A percentile compares a stretch with the other conserved stretches of the same genome.
phyloP scores from a whole-genome alignment of 1,140 invertebrate genomes.

The Metaphire vulgaris region DNA sequence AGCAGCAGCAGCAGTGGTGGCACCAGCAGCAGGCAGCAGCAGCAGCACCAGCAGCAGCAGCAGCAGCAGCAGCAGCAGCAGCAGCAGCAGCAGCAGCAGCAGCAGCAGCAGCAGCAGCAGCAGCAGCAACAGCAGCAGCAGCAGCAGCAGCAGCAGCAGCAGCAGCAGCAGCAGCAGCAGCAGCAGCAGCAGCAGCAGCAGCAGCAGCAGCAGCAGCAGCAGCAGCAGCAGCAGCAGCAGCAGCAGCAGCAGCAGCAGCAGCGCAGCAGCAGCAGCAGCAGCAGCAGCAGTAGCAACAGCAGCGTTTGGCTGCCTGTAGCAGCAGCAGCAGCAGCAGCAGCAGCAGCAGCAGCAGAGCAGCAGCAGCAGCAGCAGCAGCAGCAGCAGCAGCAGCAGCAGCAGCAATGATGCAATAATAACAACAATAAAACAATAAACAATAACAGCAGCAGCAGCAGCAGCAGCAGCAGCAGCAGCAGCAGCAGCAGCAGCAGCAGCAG shows the following conservation, averaged over 20 bases:
- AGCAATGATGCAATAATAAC: too few relatives aligned
- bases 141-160: constrained; percentile 3
- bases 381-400: constrained; percentile 11
- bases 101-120: constrained; percentile 21
- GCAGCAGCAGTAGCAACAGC: constrained; percentile 7
- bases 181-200: constrained; percentile 8
- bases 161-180: neutral
- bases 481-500: constrained; percentile 6
- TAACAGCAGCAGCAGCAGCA: constrained; percentile 6
- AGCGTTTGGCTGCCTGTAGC: neutral
- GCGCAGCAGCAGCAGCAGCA: too few relatives aligned
- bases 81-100: constrained; percentile 17
- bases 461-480: neutral
- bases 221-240: constrained; percentile 8
- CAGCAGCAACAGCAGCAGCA: constrained; percentile 16
- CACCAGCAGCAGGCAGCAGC: too few relatives aligned
- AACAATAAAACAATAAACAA: too few relatives aligned
- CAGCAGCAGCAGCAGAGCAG: too few relatives aligned
- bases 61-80: constrained; percentile 14
- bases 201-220: constrained; percentile 8
- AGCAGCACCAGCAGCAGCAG: constrained; percentile 1
- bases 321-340: neutral
- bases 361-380: too few relatives aligned
- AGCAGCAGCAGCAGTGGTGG: neutral
- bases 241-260: too few relatives aligned